Base-by-base conservation (phyloP, 2,888 invertebrate species). In the Melieria crassipennis region DNA sequence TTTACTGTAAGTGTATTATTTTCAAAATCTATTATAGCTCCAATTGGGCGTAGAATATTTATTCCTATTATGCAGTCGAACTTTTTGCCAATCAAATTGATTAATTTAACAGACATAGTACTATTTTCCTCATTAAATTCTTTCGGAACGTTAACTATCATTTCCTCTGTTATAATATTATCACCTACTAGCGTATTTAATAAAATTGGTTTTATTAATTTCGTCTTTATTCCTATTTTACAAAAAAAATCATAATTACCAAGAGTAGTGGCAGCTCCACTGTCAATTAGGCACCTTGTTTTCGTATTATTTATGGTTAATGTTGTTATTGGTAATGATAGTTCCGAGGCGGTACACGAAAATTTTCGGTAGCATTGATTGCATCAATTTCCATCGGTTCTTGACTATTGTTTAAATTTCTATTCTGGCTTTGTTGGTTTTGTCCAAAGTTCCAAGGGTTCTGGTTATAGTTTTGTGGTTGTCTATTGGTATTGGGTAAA, bases 11-110 rank as follows among this genome's bases (percentile, higher is more conserved):
- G 30, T 30, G 30, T 30, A 3, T 30, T 30, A 30, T 30, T 30
- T 30, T 30, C 30, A 30, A 30, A 30, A 30, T 30, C 30, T 30
- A 30, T 30, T 30, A 30, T 30, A 7, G 65, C 55, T 30, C 43
- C 56, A 4, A 55, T 43, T 6, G 55, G n/a, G n/a, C 48, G 11
- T 7, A 61, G n/a, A 45, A 65, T 43, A 10, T 70, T 65, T 11
- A 65, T 6, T 43, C 70, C 70, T 30, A 60, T 5, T 43, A 70
- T 70, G 13, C 65, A 64, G 7, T 70, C 48, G 43, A 70, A 60
- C 4, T 48, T 70, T 70, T 5, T 16, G 16, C 58, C 42, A 11
- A 52, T 42, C 30, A 69, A 65, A 65, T 65, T 65, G 50, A 43
- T 48, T 47, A 48, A 65, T 60, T 58, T 70, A 9, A 64, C 46